Evolutionary conservation across 2,113 vertebrate genomes (phyloP).

Genomic region (Sakesphorus luctuosus): DNA sequence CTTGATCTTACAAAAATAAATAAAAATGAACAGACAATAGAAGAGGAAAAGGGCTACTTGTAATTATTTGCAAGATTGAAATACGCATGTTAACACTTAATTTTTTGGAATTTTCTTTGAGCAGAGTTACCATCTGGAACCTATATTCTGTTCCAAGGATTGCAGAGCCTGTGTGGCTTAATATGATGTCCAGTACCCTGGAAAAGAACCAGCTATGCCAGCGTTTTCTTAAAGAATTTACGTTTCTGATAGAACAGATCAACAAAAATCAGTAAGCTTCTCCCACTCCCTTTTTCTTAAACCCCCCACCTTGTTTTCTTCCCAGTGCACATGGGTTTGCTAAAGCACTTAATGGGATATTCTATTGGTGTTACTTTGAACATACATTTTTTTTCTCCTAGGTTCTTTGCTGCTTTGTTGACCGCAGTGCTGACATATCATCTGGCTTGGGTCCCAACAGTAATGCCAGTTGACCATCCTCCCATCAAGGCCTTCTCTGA

Average conservation of each 20-base stretch:
- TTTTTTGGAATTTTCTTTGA: constrained; percentile 17
- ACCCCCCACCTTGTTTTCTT: background rate
- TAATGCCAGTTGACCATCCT: constrained; percentile 87
- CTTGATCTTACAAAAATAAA: background rate
- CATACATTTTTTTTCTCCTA: background rate
- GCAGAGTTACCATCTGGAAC: constrained; percentile 85
- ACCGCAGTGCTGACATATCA: constrained; percentile 88
- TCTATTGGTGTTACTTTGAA: background rate
- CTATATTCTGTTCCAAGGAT: constrained; percentile 88
- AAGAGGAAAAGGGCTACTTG: background rate
- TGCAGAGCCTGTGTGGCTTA: constrained; percentile 87
- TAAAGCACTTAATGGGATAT: background rate
- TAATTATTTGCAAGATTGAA: background rate
- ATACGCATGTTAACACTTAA: background rate
- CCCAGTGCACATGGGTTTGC: too few species aligned
- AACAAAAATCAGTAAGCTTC: constrained; percentile 86
- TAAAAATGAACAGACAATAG: background rate
- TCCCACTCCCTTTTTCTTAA: background rate
- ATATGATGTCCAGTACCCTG: constrained; percentile 84
- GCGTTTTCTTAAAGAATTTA: constrained; percentile 85
- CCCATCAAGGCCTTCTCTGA: constrained; percentile 82
- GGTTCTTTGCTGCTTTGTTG: constrained; percentile 86
- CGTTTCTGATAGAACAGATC: constrained; percentile 82
- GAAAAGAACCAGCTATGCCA: constrained; percentile 85
- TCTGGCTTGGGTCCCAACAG: constrained; percentile 89